Evolutionary conservation across 2,888 invertebrate genomes (phyloP), one percentile per base, ranked within the genome.

Genomic region (Theretra japonica): DNA sequence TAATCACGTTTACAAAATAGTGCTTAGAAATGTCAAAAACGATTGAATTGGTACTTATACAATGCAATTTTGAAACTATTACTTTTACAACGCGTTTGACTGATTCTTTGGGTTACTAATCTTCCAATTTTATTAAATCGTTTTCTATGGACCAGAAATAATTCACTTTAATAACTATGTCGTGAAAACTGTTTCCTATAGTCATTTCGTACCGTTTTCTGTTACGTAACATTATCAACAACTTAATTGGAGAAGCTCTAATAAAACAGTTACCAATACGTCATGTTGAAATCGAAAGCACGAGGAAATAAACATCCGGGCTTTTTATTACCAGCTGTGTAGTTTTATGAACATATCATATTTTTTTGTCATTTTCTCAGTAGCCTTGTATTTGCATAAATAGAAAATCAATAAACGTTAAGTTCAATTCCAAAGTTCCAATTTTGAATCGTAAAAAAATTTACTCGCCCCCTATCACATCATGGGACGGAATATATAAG

Each of bases 21-120:
- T 73, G 15, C 41, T 3, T 15, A 71, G 69, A 68, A 74, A 73
- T 74, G 72, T 75, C 73, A 74, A 58, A 70, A 76, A 72, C 74
- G 28, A 77, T 79, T 75, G 72, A 74, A 70, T 68, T 15, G 30
- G 50, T 48, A 75, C 68, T 77, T 71, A 72, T 77, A 73, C 76
- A 76, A 81, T 70, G 70, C 53, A 65, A 72, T 79, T 76, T 74
- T 74, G 62, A 76, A 77, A 78, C 68, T 69, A 59, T 75, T 74
- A 75, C 73, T 77, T 75, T 30, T 53, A 59, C 6, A 21, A 58
- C 23, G 41, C 33, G 41, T 57, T 58, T 25, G 17, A 69, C 28
- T 69, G 69, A 69, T 33, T 69, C 33, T 30, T 57, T 33, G 15
- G 21, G 23, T 21, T 56, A 25, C 33, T 23, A 15, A 71, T 74